Evolutionary conservation across 2,113 vertebrate species (phyloP), one percentile per base, ranked within the genome.

Genomic region (Charadrius vociferus): DNA sequence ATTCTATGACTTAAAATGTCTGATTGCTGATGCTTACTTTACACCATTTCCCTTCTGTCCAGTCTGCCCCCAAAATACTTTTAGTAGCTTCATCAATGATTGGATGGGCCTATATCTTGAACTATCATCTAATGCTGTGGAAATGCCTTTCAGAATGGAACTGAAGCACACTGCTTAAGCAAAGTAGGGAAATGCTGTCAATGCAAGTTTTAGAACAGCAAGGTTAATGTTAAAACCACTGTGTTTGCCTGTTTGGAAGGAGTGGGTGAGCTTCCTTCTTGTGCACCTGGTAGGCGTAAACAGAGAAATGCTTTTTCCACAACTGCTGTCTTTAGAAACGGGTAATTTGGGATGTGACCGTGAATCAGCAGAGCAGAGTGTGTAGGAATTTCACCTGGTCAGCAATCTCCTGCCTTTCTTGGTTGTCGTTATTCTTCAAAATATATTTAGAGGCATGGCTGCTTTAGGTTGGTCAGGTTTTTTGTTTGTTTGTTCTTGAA

Each of bases 231-330:
- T 67, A 37, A 90, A 81, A 30, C 47, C 21, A 0, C 68, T 39
- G 52, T 79, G 83, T 89, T 91, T 77, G 45, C 77, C 67, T 81
- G 83, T 36, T 78, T 87, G 89, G 45, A 74, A 62, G 81, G 77
- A 50, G 78, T n/a, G 79, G 36, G 52, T 59, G 83, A 95, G 49
- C 24, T 68, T 84, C 68, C 43, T 80, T 59, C 77, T 92, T 72
- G 49, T 5, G 36, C 50, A 77, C 19, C 22, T 5, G 0, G 81
- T 85, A 36, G 78, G 61, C 5, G 14, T 89, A 72, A 96, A 89
- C 89, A 89, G 68, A 85, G 59, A 95, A 93, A 63, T 43, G 79
- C 71, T 91, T 88, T 94, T 88, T 97, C 80, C 59, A 49, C 49
- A 50, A 34, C 34, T 90, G 72, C 73, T 53, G 26, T 83, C 72